A percentile compares a stretch with the other conserved stretches of the same genome.
Conservation (phyloP, 2,888 invertebrate genomes). For the Polydrusus tereticollis region DNA sequence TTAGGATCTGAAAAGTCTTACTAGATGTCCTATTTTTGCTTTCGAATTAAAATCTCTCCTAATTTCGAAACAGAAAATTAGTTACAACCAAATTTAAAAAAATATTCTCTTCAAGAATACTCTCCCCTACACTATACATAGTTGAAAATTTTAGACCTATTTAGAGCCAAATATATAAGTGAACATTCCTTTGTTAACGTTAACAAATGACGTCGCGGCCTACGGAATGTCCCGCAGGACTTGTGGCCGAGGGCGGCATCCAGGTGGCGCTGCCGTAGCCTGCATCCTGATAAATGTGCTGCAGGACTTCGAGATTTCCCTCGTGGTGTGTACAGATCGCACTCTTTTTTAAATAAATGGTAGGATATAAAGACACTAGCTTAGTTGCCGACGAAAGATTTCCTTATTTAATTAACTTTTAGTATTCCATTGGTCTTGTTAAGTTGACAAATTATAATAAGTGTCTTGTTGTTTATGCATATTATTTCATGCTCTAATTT, state of each 20-base stretch:
- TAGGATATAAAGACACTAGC: background rate
- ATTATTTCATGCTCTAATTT: too few species aligned
- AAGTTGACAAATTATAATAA: too few species aligned
- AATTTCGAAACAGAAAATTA: background rate
- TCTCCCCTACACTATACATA: background rate
- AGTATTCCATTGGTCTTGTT: too few species aligned
- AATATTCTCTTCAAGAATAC: background rate
- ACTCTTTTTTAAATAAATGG: constrained; percentile 13
- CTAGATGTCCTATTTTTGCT: too few species aligned
- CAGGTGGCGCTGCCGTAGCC: constrained; percentile 25
- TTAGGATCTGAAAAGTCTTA: too few species aligned
- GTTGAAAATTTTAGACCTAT: constrained; percentile 2
- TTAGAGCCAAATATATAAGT: constrained; percentile 26
- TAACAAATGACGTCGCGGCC: constrained; percentile 44
- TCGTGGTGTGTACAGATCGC: constrained; percentile 30
- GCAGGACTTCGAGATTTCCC: constrained; percentile 45
- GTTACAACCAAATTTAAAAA: background rate
- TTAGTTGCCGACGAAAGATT: too few species aligned
- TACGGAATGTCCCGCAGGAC: constrained; percentile 40
- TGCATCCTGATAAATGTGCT: constrained; percentile 48
- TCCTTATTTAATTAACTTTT: too few species aligned
- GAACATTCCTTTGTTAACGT: constrained; percentile 38
- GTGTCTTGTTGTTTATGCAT: too few species aligned
- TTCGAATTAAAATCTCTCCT: background rate
- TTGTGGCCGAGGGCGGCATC: constrained; percentile 21